Evolutionary conservation across 2,113 vertebrate genomes (phyloP), one percentile per base, ranked within the genome.

Genomic region (Phainopepla nitens): DNA sequence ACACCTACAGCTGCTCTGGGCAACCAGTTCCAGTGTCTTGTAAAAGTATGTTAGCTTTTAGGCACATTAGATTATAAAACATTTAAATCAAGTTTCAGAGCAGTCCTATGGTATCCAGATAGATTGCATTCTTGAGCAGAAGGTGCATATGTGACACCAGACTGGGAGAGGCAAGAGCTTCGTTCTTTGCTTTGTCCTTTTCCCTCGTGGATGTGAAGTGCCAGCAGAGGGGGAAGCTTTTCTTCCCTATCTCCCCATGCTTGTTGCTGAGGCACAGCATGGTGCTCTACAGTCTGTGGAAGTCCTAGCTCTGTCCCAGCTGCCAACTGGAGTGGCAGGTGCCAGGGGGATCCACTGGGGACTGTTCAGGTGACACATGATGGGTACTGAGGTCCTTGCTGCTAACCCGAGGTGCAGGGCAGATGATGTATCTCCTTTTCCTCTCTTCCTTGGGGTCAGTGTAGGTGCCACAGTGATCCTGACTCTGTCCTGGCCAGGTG

Each of bases 261-360:
- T 13, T 47, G 13, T 72, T 0, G 1, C 56, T 1, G 17, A 29
- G 36, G 33, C 0, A 0, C 31, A 6, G 28, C 0, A 2, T 15
- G 13, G 23, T 91, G 49, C 71, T 54, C 2, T 2, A 4, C 24
- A 44, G 18, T 4, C 24, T 23, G 3, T 82, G 76, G 53, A 35
- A 54, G 50, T 44, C 44, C 28, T 42, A 51, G 13, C 25, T 35
- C n/a, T 8, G 4, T 61, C 36, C 51, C 31, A 33, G 50, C 29
- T 2, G 2, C 53, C 5, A 6, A 1, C 9, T 0, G 0, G 68
- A 60, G 53, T 53, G 2, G 0, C 58, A 28, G 62, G 21, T 33
- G 28, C 2, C 1, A 10, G 41, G 31, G 44, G 50, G 27, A 27
- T 16, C 29, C 1, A 1, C 77, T 53, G 57, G 56, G 35, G 27